Evolutionary conservation across 2,797 vertebrate genomes (phyloP).

Genomic region (Arnoldichthys spilopterus): DNA sequence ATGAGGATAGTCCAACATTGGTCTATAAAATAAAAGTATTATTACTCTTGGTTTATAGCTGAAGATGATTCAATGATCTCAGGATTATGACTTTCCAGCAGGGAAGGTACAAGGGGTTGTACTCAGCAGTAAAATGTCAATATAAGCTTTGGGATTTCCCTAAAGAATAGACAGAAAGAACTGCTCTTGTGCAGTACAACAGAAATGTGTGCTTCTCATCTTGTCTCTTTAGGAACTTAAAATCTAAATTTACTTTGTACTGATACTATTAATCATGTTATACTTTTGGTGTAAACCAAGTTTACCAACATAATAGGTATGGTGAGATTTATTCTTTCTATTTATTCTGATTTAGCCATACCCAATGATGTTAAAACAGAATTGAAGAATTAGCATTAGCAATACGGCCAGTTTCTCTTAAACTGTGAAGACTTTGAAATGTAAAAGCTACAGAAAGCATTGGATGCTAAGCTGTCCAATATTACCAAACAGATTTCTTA

Average conservation of each 20-base stretch:
- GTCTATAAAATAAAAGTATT: constrained; percentile 61
- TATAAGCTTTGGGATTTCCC: constrained; percentile 58
- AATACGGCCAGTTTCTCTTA: constrained; percentile 7
- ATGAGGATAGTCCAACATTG: constrained; percentile 53
- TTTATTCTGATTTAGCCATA: not conserved
- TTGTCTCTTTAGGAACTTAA: constrained; percentile 23
- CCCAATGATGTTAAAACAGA: not conserved
- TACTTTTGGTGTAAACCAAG: constrained; percentile 29
- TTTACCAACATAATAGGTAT: constrained; percentile 18
- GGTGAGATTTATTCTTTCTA: constrained; percentile 15
- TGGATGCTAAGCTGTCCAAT: not conserved
- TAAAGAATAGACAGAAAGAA: constrained; percentile 48
- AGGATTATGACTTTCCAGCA: constrained; percentile 56
- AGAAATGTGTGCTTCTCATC: constrained; percentile 33
- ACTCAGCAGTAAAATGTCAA: constrained; percentile 62
- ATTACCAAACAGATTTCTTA: not conserved
- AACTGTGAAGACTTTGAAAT: not conserved
- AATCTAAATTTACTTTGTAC: constrained; percentile 48
- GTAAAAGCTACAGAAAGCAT: not conserved
- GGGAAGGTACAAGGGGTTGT: constrained; percentile 46
- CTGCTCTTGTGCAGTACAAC: constrained; percentile 43
- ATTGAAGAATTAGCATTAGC: not conserved
- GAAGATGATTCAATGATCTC: constrained; percentile 59
- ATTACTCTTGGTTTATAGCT: constrained; percentile 59
- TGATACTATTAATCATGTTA: constrained; percentile 29